These are phyloP conservation scores for Burhinus oedicnemus DNA, from an alignment of 2,113 vertebrate genomes.

Conservation along the genomic window DNA sequence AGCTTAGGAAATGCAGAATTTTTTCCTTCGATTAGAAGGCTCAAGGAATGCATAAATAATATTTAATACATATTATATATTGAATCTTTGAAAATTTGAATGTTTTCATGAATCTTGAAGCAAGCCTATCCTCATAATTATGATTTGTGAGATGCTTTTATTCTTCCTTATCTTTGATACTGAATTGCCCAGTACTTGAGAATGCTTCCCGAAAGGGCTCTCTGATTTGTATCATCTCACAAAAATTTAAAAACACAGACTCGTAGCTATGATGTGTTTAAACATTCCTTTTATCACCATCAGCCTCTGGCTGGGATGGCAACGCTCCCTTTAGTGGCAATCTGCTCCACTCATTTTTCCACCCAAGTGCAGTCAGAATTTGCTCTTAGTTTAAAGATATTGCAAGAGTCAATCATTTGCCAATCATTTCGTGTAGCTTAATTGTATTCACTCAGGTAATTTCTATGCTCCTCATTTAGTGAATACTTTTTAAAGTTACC, in stretches of 20 bases:
- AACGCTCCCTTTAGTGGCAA: constrained; percentile 30
- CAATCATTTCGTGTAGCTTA: constrained; percentile 26
- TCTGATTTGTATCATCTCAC: constrained; percentile 67
- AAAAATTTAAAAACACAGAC: constrained; percentile 28
- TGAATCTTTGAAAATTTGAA: constrained; percentile 5
- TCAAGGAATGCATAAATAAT: not conserved
- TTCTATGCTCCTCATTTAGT: constrained; percentile 20
- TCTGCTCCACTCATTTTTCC: constrained; percentile 61
- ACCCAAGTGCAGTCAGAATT: constrained; percentile 49
- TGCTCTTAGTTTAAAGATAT: constrained; percentile 25
- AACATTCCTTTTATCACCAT: constrained; percentile 60
- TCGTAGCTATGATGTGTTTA: constrained; percentile 49
- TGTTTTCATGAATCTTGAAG: constrained; percentile 4
- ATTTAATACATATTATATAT: not conserved
- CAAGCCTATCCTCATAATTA: constrained; percentile 51
- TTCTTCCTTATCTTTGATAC: constrained; percentile 28
- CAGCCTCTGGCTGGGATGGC: constrained; percentile 38
- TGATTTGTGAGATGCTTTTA: constrained; percentile 31
- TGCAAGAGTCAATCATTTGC: not conserved
- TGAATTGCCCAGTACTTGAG: not conserved
- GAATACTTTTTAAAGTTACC: constrained; percentile 1
- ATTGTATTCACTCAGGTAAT: constrained; percentile 30
- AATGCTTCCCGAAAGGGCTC: constrained; percentile 52
- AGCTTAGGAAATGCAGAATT: not conserved
- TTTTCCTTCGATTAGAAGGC: not conserved